Evolutionary conservation across 2,113 vertebrate genomes (phyloP), one percentile per base, ranked within the genome.

Genomic region (Empidonax traillii): DNA sequence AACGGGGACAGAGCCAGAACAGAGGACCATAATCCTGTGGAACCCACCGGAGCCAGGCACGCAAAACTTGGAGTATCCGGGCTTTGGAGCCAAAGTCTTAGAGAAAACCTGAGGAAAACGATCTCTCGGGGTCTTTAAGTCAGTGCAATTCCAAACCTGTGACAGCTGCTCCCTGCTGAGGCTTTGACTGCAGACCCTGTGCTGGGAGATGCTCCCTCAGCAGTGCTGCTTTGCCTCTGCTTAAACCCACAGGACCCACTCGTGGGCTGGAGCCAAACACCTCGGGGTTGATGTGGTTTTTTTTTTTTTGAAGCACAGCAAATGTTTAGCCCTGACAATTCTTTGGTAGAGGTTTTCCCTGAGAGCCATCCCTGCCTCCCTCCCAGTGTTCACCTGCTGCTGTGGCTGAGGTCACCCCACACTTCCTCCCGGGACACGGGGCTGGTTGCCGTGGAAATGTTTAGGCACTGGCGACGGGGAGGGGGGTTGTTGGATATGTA

Each of bases 401-500:
- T 16, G 1, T 44, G 65, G 94, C 89, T 85, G 91, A 94, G 92
- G 30, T 90, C 95, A 95, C 47, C 52, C 71, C 1, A 0, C 2
- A 10, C 72, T 85, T 55, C 87, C 96, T 80, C 88, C 79, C 77
- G 92, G 91, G 91, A 87, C 72, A 12, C 3, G 25, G 83, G 18
- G 5, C 67, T 51, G 68, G 73, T 90, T 96, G 82, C 93, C 77
- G 61, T 90, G 97, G 95, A 76, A 90, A 87, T 79, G 12, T 27
- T 79, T 43, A 41, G 56, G 46, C 4, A 30, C n/a, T 23, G 37
- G 44, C 7, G 43, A 16, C 3, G 21, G 35, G 3, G 43, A 25
- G 33, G 66, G 13, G 53, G 30, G 35, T 35, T 35, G 35, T 8
- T 8, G 28, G 22, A 62, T 37, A 10, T 13, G 4, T 14, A 69